Percentiles rank a stretch among this genome's conserved stretches.
Conservation (phyloP, 2,888 invertebrate species). For the Augiades crinisus region DNA sequence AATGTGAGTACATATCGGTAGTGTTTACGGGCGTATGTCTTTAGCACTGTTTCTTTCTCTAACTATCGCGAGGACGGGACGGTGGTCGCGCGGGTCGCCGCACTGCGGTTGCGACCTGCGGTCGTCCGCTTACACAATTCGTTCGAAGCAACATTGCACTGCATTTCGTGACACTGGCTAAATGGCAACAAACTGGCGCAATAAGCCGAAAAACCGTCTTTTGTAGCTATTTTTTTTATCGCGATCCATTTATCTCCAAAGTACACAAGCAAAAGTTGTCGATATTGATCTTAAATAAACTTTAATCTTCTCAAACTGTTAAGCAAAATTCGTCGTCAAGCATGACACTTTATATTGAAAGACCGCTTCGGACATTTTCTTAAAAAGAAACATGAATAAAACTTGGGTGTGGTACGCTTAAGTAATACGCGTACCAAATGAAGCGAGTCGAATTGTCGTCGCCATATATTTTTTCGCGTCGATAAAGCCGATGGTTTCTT, state of each 20-base stretch:
- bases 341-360: not conserved
- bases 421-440: conserved; percentile 12
- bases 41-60: too few relatives aligned
- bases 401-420: conserved; percentile 12
- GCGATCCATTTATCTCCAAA: too few relatives aligned
- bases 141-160: not conserved
- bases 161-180: not conserved
- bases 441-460: conserved; percentile 16
- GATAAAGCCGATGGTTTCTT: conserved; percentile 34
- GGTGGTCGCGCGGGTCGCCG: not conserved
- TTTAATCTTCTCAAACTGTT: not conserved
- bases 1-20: too few relatives aligned
- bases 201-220: too few relatives aligned
- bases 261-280: too few relatives aligned
- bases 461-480: conserved; percentile 28
- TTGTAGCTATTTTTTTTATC: too few relatives aligned
- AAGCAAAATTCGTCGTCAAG: conserved; percentile 3
- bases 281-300: not conserved
- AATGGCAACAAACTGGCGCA: too few relatives aligned
- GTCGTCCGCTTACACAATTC: conserved; percentile 4
- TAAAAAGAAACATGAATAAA: conserved; percentile 7
- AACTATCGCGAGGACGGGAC: too few relatives aligned
- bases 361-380: not conserved
- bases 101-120: conserved; percentile 1
- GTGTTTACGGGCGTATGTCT: too few relatives aligned